A percentile compares a stretch with the other conserved stretches of the same genome.
Evolutionary conservation across 1,140 invertebrate species (phyloP).

Genomic region (Aphidius gifuensis): DNA sequence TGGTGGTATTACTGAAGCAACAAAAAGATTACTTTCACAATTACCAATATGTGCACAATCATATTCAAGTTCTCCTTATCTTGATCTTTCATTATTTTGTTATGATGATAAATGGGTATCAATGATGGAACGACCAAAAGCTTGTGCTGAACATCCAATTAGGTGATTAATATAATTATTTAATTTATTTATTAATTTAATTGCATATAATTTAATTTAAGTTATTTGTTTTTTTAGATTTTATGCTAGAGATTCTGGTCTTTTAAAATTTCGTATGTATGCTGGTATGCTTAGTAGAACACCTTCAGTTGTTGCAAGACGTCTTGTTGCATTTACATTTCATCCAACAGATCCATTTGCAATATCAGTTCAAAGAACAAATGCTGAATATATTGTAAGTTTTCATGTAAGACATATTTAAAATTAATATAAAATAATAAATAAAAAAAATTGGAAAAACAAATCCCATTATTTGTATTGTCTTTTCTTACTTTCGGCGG

Average conservation of each 20-base stretch:
- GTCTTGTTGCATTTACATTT: conserved; percentile 96
- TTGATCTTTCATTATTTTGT: conserved; percentile 89
- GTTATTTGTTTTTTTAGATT: conserved; percentile 64
- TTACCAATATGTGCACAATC: conserved; percentile 94
- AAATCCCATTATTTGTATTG: no score
- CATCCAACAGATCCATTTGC: conserved; percentile 95
- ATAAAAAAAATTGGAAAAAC: no score
- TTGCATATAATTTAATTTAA: background rate
- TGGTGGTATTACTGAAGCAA: conserved; percentile 81
- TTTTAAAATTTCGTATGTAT: conserved; percentile 86
- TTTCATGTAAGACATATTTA: conserved; percentile 75
- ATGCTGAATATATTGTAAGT: conserved; percentile 94
- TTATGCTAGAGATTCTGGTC: conserved; percentile 83
- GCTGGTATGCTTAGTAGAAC: conserved; percentile 68
- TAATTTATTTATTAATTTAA: background rate
- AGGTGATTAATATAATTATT: conserved; percentile 57
- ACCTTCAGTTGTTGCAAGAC: conserved; percentile 60
- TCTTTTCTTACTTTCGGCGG: no score
- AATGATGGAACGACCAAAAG: conserved; percentile 90
- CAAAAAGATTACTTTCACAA: conserved; percentile 84
- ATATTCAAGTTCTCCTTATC: conserved; percentile 88
- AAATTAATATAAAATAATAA: conserved; percentile 11
- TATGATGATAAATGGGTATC: conserved; percentile 97
- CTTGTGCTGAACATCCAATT: conserved; percentile 90
- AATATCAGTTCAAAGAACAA: conserved; percentile 91